Evolutionary conservation across 2,797 vertebrate genomes (phyloP), one percentile per base, ranked within the genome.

Genomic region (Momotus momota): DNA sequence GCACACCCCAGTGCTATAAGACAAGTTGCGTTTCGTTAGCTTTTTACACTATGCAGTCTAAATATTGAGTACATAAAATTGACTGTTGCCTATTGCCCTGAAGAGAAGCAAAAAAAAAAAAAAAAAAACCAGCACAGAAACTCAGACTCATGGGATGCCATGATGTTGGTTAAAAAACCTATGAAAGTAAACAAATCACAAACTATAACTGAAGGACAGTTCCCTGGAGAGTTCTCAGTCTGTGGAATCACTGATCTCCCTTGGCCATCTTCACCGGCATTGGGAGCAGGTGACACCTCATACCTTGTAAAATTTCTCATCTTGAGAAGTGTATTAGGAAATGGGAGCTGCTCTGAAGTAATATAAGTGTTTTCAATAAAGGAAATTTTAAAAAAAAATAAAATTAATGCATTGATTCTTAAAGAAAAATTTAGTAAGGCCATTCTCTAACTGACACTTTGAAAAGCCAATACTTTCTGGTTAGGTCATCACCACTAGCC

Each of bases 161-260:
- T 82, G 79, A 45, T n/a, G 4, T 93, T 95, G 66, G 86, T 96
- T 95, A 95, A 96, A 97, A 96, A 46, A 35, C 58, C 27, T 81
- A 6, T 18, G 18, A 49, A 89, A 86, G 58, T 20, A 74, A 85
- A 81, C 6, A 67, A 79, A 43, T 12, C 11, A 8, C 33, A 73
- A 85, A 60, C 40, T 29, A 12, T 13, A 77, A 26, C 21, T 75
- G 49, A 74, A 82, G 49, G 45, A 49, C 19, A 75, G 58, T 79
- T 81, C 26, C 18, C 27, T 60, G 22, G 9, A 54, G 12, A 70
- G 22, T 31, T 22, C 14, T 65, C 26, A 12, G 66, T 40, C 62
- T 69, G n/a, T 25, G 33, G 73, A 72, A 81, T 65, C 51, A 21
- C 54, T 57, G 43, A 78, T 9, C 8, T 86, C 33, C 35, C 35